Evolutionary conservation across 2,797 vertebrate species (phyloP).

Genomic region (Gambusia yucatana): DNA sequence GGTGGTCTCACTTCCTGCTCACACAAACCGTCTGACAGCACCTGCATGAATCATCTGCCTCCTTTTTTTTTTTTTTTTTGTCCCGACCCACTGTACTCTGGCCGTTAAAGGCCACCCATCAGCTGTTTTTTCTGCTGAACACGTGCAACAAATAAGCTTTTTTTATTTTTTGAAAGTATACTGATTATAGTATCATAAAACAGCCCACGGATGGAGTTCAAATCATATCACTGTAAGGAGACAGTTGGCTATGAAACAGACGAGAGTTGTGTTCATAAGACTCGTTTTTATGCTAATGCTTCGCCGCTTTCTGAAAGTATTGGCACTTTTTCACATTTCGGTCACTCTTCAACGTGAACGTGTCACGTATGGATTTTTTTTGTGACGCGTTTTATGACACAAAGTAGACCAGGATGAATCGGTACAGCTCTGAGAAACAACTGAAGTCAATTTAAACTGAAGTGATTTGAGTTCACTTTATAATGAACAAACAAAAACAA

Average conservation of each 20-base stretch:
- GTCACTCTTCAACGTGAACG: not conserved
- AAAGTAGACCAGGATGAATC: no score
- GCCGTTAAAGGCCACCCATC: slow-evolving; percentile 30
- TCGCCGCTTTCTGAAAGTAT: not conserved
- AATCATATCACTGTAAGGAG: not conserved
- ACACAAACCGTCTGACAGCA: slow-evolving; percentile 29
- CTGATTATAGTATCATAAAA: not conserved
- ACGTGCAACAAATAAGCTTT: not conserved
- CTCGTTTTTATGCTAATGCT: not conserved
- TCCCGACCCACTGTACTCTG: slow-evolving; percentile 18
- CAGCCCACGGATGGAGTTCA: not conserved
- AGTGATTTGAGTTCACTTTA: no score
- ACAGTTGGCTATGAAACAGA: not conserved
- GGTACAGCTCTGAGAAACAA: no score
- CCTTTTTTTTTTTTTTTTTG: slow-evolving; percentile 19
- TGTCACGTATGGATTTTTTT: not conserved
- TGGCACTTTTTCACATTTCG: not conserved
- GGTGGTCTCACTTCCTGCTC: slow-evolving; percentile 58
- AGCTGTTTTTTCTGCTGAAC: not conserved
- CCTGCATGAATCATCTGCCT: slow-evolving; percentile 48
- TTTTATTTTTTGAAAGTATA: no score
- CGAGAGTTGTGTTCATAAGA: not conserved
- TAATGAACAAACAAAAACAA: no score
- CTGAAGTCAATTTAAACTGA: no score
- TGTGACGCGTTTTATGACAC: not conserved